Conservation (phyloP, 1,140 invertebrate genomes). For the Phocides pigmalion region DNA sequence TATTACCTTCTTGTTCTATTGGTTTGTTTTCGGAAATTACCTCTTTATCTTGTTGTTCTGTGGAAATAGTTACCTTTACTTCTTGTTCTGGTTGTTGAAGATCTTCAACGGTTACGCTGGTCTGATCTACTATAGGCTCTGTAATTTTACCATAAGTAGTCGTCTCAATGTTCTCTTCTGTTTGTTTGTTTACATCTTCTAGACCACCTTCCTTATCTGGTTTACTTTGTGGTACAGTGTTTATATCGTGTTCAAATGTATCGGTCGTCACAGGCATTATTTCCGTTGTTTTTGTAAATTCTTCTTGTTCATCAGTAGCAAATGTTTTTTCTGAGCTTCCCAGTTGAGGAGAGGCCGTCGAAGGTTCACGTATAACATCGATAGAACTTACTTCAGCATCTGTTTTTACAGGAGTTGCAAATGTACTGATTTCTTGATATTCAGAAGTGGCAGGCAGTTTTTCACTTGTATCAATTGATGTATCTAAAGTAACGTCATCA, state of each 20-base stretch:
- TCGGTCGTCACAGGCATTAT: too few relatives aligned
- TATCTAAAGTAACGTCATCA: not conserved
- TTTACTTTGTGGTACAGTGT: not conserved
- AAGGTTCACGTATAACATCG: slow-evolving; percentile 15
- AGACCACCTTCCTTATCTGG: too few relatives aligned
- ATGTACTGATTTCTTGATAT: slow-evolving; percentile 6
- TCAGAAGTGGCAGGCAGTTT: slow-evolving; percentile 14
- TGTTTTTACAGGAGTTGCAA: not conserved
- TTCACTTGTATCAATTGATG: slow-evolving; percentile 4
- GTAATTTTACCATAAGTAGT: not conserved
- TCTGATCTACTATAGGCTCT: slow-evolving; percentile 8
- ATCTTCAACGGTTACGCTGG: not conserved
- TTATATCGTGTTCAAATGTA: not conserved
- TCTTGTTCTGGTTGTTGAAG: not conserved
- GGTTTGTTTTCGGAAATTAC: not conserved
- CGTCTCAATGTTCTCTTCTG: not conserved
- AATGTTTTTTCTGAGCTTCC: slow-evolving; percentile 7
- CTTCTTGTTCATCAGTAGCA: slow-evolving; percentile 2
- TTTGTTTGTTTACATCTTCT: not conserved
- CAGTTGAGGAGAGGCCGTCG: slow-evolving; percentile 6
- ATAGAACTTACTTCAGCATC: not conserved
- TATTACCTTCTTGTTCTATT: not conserved
- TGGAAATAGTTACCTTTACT: not conserved
- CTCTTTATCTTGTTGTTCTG: slow-evolving; percentile 7
- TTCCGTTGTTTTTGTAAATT: not conserved